phyloP scores from a whole-genome alignment of 2,797 vertebrate species.

The Mastacembelus armatus region DNA sequence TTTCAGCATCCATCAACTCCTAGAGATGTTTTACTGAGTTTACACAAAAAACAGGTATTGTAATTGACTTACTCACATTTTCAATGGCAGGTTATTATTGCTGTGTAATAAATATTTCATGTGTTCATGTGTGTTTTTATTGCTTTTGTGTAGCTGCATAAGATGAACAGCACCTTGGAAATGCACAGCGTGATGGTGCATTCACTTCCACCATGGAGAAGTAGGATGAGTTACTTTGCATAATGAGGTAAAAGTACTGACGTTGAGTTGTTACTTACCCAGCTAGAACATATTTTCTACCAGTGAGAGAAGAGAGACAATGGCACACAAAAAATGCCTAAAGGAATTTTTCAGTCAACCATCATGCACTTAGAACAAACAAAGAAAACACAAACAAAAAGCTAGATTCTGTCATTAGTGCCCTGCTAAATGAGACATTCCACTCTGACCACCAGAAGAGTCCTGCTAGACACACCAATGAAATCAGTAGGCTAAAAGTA shows the following conservation, averaged over 20 bases:
- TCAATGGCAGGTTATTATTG: too few relatives aligned
- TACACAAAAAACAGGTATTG: too few relatives aligned
- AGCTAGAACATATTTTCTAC: conserved; percentile 97
- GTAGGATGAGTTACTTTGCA: conserved; percentile 30
- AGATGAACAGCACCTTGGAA: too few relatives aligned
- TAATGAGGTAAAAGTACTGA: conserved; percentile 38
- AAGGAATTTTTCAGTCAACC: conserved; percentile 60
- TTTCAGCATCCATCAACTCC: too few relatives aligned
- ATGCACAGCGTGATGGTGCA: conserved; percentile 67
- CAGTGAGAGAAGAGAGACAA: conserved; percentile 88
- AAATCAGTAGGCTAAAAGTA: background rate
- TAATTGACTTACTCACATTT: too few relatives aligned
- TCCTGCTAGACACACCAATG: conserved; percentile 26
- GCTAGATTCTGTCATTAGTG: conserved; percentile 30
- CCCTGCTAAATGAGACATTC: conserved; percentile 15
- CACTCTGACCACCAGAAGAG: conserved; percentile 23
- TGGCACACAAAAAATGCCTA: conserved; percentile 78
- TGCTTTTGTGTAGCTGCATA: too few relatives aligned
- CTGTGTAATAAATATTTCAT: too few relatives aligned
- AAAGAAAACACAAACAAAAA: conserved; percentile 28
- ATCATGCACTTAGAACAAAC: conserved; percentile 49
- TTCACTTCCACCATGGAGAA: conserved; percentile 37
- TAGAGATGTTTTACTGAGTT: too few relatives aligned
- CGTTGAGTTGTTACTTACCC: conserved; percentile 91
- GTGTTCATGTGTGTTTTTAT: too few relatives aligned